Conservation (phyloP, 2,888 invertebrate species). For the Empis stercorea region DNA sequence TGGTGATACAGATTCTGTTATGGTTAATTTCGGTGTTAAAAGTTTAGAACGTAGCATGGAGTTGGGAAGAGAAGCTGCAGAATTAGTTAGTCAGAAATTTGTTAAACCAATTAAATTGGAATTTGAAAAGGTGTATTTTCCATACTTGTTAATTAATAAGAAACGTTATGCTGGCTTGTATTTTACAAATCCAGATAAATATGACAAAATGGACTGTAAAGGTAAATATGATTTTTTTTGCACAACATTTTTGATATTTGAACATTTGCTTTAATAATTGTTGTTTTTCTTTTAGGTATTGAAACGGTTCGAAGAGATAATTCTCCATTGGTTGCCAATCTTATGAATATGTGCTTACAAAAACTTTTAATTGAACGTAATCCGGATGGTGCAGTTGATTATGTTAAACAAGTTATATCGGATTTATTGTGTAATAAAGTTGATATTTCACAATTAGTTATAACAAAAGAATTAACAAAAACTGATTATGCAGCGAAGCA, state of each 20-base stretch:
- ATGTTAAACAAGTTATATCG: slow-evolving; percentile 79
- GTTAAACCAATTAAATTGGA: slow-evolving; percentile 93
- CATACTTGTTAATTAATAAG: slow-evolving; percentile 95
- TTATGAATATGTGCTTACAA: slow-evolving; percentile 92
- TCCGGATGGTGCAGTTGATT: slow-evolving; percentile 79
- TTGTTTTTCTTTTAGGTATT: slow-evolving; percentile 39
- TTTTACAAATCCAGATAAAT: slow-evolving; percentile 79
- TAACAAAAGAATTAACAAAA: slow-evolving; percentile 93
- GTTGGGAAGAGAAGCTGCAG: slow-evolving; percentile 87
- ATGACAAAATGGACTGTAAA: slow-evolving; percentile 98
- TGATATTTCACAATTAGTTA: slow-evolving; percentile 95
- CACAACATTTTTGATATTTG: no score
- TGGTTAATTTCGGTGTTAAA: slow-evolving; percentile 96
- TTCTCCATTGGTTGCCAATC: slow-evolving; percentile 91
- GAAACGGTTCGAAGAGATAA: slow-evolving; percentile 98
- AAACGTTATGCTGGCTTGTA: slow-evolving; percentile 96
- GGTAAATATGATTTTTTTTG: no score
- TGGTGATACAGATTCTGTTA: slow-evolving; percentile 99
- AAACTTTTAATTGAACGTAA: slow-evolving; percentile 90
- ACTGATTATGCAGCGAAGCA: slow-evolving; percentile 94
- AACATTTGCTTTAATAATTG: no score
- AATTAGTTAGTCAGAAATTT: slow-evolving; percentile 81
- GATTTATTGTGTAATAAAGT: slow-evolving; percentile 94
- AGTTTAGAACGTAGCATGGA: slow-evolving; percentile 87
- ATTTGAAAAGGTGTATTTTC: slow-evolving; percentile 99